Percentiles rank a stretch among this genome's conserved stretches.
These are phyloP conservation scores for Drosophila varians DNA, from an alignment of 1,140 invertebrate genomes.

Conservation along the genomic window DNA sequence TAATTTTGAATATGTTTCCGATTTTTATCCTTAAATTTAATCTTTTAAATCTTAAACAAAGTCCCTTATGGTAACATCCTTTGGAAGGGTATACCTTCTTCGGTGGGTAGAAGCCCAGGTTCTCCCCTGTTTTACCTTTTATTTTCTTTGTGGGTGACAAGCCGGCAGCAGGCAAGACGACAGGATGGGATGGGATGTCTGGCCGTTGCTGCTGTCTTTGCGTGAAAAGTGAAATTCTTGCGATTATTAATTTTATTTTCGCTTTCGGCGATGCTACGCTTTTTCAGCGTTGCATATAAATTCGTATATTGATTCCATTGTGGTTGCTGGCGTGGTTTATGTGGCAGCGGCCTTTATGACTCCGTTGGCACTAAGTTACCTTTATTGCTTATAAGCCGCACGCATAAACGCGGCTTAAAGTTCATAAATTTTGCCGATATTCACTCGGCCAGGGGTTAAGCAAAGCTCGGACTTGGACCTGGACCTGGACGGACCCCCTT, in stretches of 20 bases:
- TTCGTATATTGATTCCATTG: constrained; percentile 63
- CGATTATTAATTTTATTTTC: constrained; percentile 82
- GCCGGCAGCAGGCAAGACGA: too few species aligned
- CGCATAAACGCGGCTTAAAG: constrained; percentile 79
- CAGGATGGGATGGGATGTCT: constrained; percentile 49
- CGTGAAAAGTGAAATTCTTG: constrained; percentile 81
- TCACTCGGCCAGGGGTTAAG: constrained; percentile 43
- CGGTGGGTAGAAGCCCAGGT: neutral
- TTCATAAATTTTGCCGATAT: constrained; percentile 78
- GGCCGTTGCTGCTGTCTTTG: constrained; percentile 47
- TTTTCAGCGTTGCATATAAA: constrained; percentile 70
- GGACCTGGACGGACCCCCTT: constrained; percentile 33
- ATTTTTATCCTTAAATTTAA: neutral
- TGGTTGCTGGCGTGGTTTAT: constrained; percentile 52
- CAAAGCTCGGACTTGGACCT: constrained; percentile 11
- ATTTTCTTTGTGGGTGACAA: constrained; percentile 72
- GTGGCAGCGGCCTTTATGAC: constrained; percentile 73
- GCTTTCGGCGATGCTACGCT: constrained; percentile 72
- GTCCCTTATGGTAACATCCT: too few species aligned
- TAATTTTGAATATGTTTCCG: neutral
- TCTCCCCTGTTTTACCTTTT: neutral
- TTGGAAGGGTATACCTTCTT: constrained; percentile 3
- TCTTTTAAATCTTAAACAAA: neutral
- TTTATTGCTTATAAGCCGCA: constrained; percentile 81
- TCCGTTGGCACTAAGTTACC: constrained; percentile 79